Conservation (phyloP, 2,113 vertebrate species). For the Tragelaphus strepsiceros region DNA sequence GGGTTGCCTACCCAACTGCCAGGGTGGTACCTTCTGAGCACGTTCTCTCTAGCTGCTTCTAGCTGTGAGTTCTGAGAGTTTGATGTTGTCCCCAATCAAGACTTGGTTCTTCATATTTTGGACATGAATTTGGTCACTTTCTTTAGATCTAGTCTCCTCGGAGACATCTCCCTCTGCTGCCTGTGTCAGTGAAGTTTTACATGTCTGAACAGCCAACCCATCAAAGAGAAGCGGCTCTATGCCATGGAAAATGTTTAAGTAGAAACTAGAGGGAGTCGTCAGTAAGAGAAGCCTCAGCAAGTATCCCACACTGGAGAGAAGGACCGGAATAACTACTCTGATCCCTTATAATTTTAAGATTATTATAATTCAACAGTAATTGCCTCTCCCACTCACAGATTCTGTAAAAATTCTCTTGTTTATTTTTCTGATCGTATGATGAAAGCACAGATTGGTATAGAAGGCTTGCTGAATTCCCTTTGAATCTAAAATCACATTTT, state of each 20-base stretch:
- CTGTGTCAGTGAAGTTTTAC: neutral
- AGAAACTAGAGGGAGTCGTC: neutral
- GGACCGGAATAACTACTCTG: neutral
- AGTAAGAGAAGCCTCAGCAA: neutral
- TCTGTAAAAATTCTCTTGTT: neutral
- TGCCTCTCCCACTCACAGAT: neutral
- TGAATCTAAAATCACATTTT: neutral
- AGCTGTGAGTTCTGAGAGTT: neutral
- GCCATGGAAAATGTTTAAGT: neutral
- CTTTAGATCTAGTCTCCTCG: neutral
- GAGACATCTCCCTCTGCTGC: neutral
- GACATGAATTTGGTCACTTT: neutral
- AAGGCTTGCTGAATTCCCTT: neutral
- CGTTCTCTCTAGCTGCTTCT: neutral
- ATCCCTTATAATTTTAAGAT: neutral
- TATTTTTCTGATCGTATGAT: neutral
- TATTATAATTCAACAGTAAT: neutral
- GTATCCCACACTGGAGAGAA: neutral
- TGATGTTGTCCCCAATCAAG: neutral
- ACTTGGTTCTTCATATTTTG: neutral
- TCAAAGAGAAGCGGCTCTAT: neutral
- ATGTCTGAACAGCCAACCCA: neutral
- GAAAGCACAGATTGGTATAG: neutral
- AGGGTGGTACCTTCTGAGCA: neutral
- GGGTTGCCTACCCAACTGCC: neutral